These are phyloP conservation scores for Temnothorax curvispinosus DNA, from an alignment of 1,140 invertebrate species.

Conservation along the genomic window DNA sequence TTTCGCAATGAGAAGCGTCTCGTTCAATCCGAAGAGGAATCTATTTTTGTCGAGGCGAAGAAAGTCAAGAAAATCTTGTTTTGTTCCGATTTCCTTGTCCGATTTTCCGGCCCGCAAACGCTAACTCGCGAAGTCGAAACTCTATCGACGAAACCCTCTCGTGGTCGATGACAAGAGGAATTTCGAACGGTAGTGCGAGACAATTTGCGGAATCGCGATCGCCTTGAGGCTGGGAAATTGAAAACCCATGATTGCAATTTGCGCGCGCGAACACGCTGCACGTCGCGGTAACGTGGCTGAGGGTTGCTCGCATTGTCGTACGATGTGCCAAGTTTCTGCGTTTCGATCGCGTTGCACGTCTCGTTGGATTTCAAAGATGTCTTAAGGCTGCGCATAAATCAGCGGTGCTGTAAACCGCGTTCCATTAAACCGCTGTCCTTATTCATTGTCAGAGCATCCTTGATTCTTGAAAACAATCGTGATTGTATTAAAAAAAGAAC, in stretches of 20 bases:
- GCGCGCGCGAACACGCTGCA: neutral
- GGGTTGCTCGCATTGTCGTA: conserved; percentile 59
- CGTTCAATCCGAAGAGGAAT: neutral
- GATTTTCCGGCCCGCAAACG: conserved; percentile 42
- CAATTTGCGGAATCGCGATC: conserved; percentile 60
- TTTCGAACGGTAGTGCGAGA: conserved; percentile 33
- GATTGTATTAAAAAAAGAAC: neutral
- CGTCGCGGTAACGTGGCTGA: neutral
- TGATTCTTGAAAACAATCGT: conserved; percentile 29
- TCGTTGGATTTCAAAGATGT: neutral
- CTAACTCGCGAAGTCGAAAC: neutral
- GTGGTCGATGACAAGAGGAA: conserved; percentile 11
- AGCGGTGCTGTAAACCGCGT: conserved; percentile 1
- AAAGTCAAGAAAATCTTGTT: conserved; percentile 44
- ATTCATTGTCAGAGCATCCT: neutral
- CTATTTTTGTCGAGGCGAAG: neutral
- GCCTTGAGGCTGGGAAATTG: conserved; percentile 65
- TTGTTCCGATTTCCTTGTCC: neutral
- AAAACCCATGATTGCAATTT: conserved; percentile 63
- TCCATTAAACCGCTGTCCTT: neutral
- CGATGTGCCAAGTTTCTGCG: conserved; percentile 30
- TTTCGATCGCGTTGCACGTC: conserved; percentile 45
- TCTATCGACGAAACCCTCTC: neutral
- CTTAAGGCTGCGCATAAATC: conserved; percentile 49
- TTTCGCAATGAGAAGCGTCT: conserved; percentile 6